Base-by-base conservation (phyloP, 2,797 vertebrate genomes). In the Sebastes vulpes region DNA sequence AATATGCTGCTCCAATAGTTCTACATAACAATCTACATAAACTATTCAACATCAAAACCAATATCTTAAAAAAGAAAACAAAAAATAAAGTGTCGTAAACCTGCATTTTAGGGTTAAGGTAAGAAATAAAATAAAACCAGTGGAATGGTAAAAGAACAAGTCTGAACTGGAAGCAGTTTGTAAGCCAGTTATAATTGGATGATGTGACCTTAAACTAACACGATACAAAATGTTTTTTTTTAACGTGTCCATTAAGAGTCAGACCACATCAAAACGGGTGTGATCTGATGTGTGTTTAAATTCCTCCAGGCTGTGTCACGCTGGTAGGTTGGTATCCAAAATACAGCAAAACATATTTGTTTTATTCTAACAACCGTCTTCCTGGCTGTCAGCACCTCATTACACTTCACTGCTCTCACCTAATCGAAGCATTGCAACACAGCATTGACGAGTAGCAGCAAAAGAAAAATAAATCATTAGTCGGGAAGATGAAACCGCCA, bases 401-500 rank as follows among this genome's bases (percentile, higher is more conserved):
- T 73, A 76, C 58, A n/a, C 72, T 16, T 74, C 16, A 52, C 16
- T 73, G 28, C 59, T 65, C 11, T 14, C 46, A 59, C 63, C 23
- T 53, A 75, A 78, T 69, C 61, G 80, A 70, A 89, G 79, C 64
- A 79, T 63, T 32, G 69, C 72, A 70, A 71, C 75, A 75, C 35
- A 76, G 35, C 52, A 20, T 28, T 35, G 23, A 65, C 77, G 79
- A 68, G 86, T 48, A 65, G 64, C 60, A 57, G 48, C 71, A 68
- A 63, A 79, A 73, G 31, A 72, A 46, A 25, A 42, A 63, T 63
- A 25, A 42, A 83, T 68, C 50, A 86, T 92, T 86, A 82, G 67
- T 52, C 56, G 18, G 74, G 28, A 68, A 68, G 59, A 76, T 61
- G 59, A 73, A 89, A 65, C 38, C 77, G 50, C 59, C 60, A 20